These are phyloP conservation scores for Aldabrachelys gigantea DNA, from an alignment of 2,113 vertebrate genomes.

Conservation along the genomic window DNA sequence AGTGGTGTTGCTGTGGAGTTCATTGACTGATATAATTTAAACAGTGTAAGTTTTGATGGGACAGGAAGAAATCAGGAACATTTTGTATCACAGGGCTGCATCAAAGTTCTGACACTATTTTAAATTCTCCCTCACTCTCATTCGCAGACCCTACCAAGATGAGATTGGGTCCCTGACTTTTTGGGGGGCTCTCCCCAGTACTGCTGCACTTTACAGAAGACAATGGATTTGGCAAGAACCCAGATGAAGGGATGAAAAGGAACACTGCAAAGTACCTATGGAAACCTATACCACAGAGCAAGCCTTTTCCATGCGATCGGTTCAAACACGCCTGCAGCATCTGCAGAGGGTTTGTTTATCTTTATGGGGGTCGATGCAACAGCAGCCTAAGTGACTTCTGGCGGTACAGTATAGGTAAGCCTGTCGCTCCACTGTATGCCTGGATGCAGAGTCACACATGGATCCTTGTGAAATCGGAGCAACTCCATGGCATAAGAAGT, in stretches of 20 bases:
- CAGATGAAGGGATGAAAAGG: constrained; percentile 33
- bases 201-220: background rate
- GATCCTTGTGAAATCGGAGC: accelerated
- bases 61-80: background rate
- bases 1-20: background rate
- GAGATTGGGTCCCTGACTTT: background rate
- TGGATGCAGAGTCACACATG: background rate
- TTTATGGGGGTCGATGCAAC: constrained; percentile 83
- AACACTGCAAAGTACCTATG: constrained; percentile 60
- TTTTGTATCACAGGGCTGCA: background rate
- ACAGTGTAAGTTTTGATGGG: background rate
- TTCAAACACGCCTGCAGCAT: constrained; percentile 84
- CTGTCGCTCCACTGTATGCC: accelerated
- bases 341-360: constrained; percentile 79
- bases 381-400: constrained; percentile 84
- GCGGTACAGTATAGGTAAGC: constrained; percentile 86
- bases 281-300: constrained; percentile 77
- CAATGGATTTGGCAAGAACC: background rate
- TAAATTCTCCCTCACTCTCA: background rate
- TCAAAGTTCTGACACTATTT: accelerated
- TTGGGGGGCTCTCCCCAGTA: background rate
- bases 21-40: background rate
- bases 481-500: background rate
- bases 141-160: background rate
- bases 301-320: constrained; percentile 80